phyloP scores from a whole-genome alignment of 2,888 invertebrate genomes.

The Copidosoma aretas region DNA sequence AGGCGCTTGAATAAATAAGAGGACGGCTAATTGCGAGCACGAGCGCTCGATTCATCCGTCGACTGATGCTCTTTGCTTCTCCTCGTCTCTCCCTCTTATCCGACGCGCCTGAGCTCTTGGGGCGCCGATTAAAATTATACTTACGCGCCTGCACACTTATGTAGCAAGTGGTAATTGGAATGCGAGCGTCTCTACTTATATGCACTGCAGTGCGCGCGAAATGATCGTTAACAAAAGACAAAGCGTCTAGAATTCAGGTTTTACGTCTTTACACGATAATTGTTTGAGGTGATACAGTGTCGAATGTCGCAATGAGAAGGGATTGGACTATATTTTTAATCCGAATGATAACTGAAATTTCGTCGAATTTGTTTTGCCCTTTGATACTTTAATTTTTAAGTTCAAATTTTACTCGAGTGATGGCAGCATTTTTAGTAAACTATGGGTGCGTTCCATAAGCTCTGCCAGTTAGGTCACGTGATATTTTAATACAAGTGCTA shows the following conservation, averaged over 20 bases:
- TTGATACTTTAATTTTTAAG: too few relatives aligned
- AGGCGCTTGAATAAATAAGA: conserved; percentile 48
- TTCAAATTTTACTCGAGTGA: too few relatives aligned
- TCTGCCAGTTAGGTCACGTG: too few relatives aligned
- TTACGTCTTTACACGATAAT: too few relatives aligned
- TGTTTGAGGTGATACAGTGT: too few relatives aligned
- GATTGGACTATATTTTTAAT: too few relatives aligned
- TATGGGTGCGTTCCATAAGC: too few relatives aligned
- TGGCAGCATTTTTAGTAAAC: too few relatives aligned
- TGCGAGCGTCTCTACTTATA: background rate
- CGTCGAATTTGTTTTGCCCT: too few relatives aligned
- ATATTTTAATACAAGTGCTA: too few relatives aligned
- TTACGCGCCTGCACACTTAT: background rate
- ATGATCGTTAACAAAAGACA: background rate
- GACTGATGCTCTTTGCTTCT: conserved; percentile 33
- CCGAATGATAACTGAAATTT: too few relatives aligned
- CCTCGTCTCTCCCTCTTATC: conserved; percentile 46
- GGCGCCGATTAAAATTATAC: conserved; percentile 50
- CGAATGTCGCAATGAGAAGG: too few relatives aligned
- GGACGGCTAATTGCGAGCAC: conserved; percentile 52
- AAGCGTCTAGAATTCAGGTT: background rate
- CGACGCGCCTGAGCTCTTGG: conserved; percentile 33
- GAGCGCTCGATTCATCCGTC: conserved; percentile 46
- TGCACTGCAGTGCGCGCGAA: background rate
- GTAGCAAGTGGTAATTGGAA: conserved; percentile 3